Percentiles rank a stretch among this genome's conserved stretches.
These are phyloP conservation scores for Holocentrus rufus DNA, from an alignment of 2,797 vertebrate genomes.

Conservation along the genomic window DNA sequence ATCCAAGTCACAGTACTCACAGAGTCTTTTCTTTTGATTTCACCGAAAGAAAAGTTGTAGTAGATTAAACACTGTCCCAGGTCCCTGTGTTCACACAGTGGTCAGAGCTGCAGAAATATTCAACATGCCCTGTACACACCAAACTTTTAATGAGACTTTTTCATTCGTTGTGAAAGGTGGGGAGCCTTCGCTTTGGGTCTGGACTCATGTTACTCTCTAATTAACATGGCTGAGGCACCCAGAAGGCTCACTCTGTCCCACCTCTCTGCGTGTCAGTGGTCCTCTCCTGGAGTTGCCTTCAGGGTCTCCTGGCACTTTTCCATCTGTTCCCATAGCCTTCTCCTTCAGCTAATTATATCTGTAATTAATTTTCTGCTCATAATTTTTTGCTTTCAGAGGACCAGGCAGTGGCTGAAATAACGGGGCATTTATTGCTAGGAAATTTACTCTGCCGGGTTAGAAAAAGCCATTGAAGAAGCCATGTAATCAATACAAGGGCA, in stretches of 20 bases:
- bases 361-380: slow-evolving; percentile 70
- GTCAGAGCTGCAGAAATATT: not conserved
- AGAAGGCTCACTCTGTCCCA: slow-evolving; percentile 9
- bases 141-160: slow-evolving; percentile 64
- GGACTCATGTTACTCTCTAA: slow-evolving; percentile 65
- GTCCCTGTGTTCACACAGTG: not conserved
- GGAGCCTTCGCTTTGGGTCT: slow-evolving; percentile 40
- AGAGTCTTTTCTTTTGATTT: not conserved
- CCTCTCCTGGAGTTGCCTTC: slow-evolving; percentile 48
- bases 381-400: slow-evolving; percentile 40
- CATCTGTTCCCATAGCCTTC: slow-evolving; percentile 62
- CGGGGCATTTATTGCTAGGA: not conserved
- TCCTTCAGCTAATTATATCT: slow-evolving; percentile 72
- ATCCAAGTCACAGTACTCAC: no score
- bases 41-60: not conserved
- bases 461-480: not conserved
- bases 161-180: slow-evolving; percentile 50
- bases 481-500: slow-evolving; percentile 1
- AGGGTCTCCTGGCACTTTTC: slow-evolving; percentile 64
- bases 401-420: slow-evolving; percentile 26
- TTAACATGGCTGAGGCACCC: slow-evolving; percentile 55
- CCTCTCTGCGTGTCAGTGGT: not conserved
- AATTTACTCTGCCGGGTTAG: slow-evolving; percentile 4
- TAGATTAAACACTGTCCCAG: no score
- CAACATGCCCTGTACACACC: not conserved